Percentiles rank a stretch among this genome's conserved stretches.
These are phyloP conservation scores for Psittacula echo DNA, from an alignment of 2,797 vertebrate genomes.

Conservation along the genomic window DNA sequence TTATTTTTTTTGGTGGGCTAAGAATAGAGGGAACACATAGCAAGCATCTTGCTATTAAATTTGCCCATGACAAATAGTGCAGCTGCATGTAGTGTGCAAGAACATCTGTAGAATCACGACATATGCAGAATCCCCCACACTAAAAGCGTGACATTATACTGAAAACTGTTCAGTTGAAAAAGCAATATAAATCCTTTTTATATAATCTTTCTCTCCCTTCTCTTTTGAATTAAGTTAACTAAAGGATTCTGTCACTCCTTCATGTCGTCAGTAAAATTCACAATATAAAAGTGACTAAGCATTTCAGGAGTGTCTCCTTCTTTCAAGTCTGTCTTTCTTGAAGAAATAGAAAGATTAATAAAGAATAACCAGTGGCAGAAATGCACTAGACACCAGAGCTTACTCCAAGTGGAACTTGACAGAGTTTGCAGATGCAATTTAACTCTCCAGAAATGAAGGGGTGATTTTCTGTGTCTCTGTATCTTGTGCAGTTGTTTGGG, in stretches of 20 bases:
- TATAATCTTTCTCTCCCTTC: not conserved
- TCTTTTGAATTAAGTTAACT: not conserved
- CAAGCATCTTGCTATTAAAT: conserved; percentile 26
- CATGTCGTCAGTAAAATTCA: not conserved
- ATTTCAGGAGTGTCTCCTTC: not conserved
- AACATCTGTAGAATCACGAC: conserved; percentile 48
- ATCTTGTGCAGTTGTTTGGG: not conserved
- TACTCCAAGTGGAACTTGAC: not conserved
- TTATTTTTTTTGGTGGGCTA: not conserved
- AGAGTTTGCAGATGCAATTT: conserved; percentile 4
- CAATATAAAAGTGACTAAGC: not conserved
- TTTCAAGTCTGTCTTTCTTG: not conserved
- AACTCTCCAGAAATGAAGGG: conserved; percentile 40
- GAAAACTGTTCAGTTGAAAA: conserved; percentile 4
- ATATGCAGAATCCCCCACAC: conserved; percentile 2
- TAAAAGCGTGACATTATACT: conserved; percentile 7
- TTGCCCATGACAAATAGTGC: conserved; percentile 9
- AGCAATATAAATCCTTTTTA: conserved; percentile 20
- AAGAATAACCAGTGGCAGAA: not conserved
- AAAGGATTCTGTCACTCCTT: not conserved
- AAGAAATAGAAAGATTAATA: not conserved
- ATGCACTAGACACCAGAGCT: not conserved
- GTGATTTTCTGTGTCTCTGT: conserved; percentile 2
- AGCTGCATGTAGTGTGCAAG: conserved; percentile 35
- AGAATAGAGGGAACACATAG: not conserved